Percentiles rank a stretch among this genome's conserved stretches.
phyloP scores from a whole-genome alignment of 1,140 invertebrate genomes.

The Papilio polytes region DNA sequence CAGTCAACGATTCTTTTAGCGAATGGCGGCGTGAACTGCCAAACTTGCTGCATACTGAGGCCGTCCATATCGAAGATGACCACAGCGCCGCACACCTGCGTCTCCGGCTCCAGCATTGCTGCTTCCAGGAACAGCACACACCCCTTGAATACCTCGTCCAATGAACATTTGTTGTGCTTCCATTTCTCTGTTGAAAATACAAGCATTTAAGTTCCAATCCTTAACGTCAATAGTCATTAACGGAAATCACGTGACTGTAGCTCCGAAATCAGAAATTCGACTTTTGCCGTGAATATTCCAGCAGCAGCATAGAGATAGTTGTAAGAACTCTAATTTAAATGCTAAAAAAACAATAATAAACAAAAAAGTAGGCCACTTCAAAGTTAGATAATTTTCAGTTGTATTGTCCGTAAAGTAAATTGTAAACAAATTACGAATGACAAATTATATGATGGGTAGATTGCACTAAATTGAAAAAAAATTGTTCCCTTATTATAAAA shows the following conservation, averaged over 20 bases:
- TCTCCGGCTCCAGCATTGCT: constrained; percentile 90
- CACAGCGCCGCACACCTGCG: constrained; percentile 89
- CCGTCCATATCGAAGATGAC: constrained; percentile 95
- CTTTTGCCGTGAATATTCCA: no score
- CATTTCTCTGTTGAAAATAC: constrained; percentile 87
- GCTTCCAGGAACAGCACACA: constrained; percentile 91
- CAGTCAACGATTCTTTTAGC: constrained; percentile 93
- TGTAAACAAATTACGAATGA: background rate
- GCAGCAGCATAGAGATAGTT: no score
- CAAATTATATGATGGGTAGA: background rate
- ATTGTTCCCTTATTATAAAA: background rate
- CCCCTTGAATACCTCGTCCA: constrained; percentile 93
- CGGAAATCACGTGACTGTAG: no score
- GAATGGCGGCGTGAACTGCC: constrained; percentile 92
- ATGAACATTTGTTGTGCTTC: constrained; percentile 90
- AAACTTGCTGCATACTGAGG: constrained; percentile 90
- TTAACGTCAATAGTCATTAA: no score
- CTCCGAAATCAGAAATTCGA: no score
- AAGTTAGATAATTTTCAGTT: background rate
- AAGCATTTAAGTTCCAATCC: background rate
- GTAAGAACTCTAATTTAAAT: background rate
- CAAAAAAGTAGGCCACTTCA: background rate
- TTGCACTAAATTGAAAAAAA: background rate
- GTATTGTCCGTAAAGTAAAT: background rate
- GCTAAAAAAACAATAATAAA: background rate